Conservation (phyloP, 1,140 invertebrate species). For the Eulimnadia texana region DNA sequence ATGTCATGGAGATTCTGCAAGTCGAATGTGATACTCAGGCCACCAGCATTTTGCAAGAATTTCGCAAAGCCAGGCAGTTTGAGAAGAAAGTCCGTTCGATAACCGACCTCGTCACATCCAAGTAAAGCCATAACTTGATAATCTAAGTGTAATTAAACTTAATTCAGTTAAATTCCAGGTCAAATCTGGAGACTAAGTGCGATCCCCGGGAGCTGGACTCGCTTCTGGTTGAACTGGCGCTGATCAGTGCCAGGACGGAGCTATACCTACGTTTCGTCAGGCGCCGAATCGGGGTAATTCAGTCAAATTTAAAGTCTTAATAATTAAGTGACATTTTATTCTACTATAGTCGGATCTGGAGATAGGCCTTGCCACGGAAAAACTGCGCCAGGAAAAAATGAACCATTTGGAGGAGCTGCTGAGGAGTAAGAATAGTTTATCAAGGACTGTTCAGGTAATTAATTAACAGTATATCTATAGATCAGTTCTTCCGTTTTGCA, state of each 20-base stretch:
- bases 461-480: too few relatives aligned
- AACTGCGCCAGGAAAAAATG: slow-evolving; percentile 35
- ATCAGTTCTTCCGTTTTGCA: too few relatives aligned
- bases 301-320: background rate
- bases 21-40: slow-evolving; percentile 71
- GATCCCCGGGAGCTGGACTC: slow-evolving; percentile 81
- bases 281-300: slow-evolving; percentile 46
- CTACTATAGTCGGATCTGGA: slow-evolving; percentile 49
- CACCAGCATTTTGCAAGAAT: slow-evolving; percentile 54
- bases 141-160: slow-evolving; percentile 14
- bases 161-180: slow-evolving; percentile 18
- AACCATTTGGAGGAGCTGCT: slow-evolving; percentile 52
- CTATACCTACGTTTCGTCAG: slow-evolving; percentile 81
- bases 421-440: slow-evolving; percentile 54
- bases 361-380: slow-evolving; percentile 39
- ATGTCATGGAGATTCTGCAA: slow-evolving; percentile 56
- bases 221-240: slow-evolving; percentile 74
- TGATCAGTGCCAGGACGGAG: slow-evolving; percentile 78
- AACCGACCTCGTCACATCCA: slow-evolving; percentile 30
- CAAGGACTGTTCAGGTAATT: slow-evolving; percentile 45
- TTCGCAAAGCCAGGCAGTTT: slow-evolving; percentile 56
- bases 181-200: slow-evolving; percentile 23
- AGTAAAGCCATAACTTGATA: slow-evolving; percentile 1
- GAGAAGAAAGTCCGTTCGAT: slow-evolving; percentile 47
- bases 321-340: slow-evolving; percentile 7